phyloP scores from a whole-genome alignment of 2,888 invertebrate genomes.

The Campoplex nolae region DNA sequence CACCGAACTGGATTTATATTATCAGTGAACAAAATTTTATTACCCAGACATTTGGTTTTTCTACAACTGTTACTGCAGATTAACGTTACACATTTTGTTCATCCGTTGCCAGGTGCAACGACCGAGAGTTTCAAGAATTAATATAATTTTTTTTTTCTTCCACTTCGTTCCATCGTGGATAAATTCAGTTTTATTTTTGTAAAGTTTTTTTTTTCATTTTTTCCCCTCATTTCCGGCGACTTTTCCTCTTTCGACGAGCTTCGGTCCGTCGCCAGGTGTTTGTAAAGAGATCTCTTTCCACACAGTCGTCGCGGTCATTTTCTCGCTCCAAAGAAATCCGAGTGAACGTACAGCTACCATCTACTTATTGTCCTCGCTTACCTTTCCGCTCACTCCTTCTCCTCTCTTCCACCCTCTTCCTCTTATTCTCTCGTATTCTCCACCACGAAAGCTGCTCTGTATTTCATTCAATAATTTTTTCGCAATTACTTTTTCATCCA shows the following conservation, averaged over 20 bases:
- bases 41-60: not conserved
- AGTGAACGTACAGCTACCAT: slow-evolving; percentile 8
- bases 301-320: slow-evolving; percentile 53
- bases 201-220: slow-evolving; percentile 4
- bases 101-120: slow-evolving; percentile 28
- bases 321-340: slow-evolving; percentile 31
- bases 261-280: slow-evolving; percentile 47
- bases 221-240: not conserved
- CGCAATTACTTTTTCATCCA: slow-evolving; percentile 64
- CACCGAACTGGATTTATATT: not conserved
- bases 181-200: slow-evolving; percentile 35
- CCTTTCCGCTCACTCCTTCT: not conserved
- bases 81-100: slow-evolving; percentile 8
- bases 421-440: not conserved
- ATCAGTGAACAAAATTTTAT: slow-evolving; percentile 4
- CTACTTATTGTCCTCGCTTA: slow-evolving; percentile 42
- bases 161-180: slow-evolving; percentile 6
- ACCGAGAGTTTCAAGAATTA: slow-evolving; percentile 14
- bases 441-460: slow-evolving; percentile 19
- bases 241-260: slow-evolving; percentile 8
- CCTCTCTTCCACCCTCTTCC: not conserved
- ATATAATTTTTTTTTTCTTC: slow-evolving; percentile 9
- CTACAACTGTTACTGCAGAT: not conserved
- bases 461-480: slow-evolving; percentile 66
- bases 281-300: slow-evolving; percentile 59